A percentile compares a stretch with the other conserved stretches of the same genome.
Evolutionary conservation across 2,113 vertebrate genomes (phyloP).

Genomic region (Hippocampus abdominalis): DNA sequence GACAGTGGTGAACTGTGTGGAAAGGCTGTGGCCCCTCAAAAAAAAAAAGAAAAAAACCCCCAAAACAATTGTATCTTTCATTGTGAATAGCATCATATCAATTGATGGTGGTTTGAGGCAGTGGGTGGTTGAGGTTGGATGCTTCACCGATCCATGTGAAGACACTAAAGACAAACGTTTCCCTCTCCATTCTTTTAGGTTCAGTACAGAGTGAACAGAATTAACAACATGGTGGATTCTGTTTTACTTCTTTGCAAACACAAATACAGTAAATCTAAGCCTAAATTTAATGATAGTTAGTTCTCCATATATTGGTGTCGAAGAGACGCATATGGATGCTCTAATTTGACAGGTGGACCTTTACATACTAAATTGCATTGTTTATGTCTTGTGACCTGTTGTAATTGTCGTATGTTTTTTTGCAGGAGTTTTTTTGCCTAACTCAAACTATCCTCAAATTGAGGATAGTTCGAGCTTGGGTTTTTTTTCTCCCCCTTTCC

Average conservation of each 20-base stretch:
- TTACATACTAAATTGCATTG: not conserved
- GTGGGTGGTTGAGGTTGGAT: not conserved
- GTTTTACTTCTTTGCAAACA: not conserved
- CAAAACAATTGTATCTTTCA: not conserved
- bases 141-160: not conserved
- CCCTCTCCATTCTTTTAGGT: not conserved
- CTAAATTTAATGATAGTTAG: not conserved
- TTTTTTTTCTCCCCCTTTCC: too few relatives aligned
- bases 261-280: not conserved
- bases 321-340: not conserved
- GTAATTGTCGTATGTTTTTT: too few relatives aligned
- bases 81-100: not conserved
- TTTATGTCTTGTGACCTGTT: too few relatives aligned
- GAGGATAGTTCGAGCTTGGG: too few relatives aligned
- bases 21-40: too few relatives aligned
- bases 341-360: not conserved
- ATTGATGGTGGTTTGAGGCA: not conserved
- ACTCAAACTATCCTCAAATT: too few relatives aligned
- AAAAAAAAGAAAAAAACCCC: too few relatives aligned
- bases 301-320: not conserved
- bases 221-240: not conserved
- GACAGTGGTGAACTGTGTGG: too few relatives aligned
- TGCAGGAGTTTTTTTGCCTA: too few relatives aligned
- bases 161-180: not conserved
- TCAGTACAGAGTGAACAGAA: not conserved